phyloP scores from a whole-genome alignment of 2,113 vertebrate species.

The Procavia capensis region DNA sequence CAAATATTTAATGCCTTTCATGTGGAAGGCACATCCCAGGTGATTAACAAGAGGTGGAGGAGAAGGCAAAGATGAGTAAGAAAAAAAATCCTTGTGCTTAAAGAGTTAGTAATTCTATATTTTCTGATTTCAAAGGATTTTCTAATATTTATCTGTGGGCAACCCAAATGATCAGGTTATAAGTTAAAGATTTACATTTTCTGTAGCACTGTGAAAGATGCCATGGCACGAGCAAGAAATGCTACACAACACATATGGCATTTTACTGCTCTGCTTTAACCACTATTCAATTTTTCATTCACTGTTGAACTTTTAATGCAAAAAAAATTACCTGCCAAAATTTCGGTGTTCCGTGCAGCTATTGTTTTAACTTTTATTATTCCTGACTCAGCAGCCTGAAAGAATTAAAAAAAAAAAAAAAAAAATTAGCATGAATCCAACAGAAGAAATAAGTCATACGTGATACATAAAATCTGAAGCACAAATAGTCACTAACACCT shows the following conservation, averaged over 20 bases:
- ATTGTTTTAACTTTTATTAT: constrained; percentile 99
- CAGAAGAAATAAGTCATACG: constrained; percentile 67
- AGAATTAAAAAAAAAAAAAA: constrained; percentile 80
- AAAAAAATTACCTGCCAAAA: constrained; percentile 95
- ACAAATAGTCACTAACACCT: constrained; percentile 13
- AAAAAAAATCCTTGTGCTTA: constrained; percentile 6
- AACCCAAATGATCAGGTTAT: constrained; percentile 27
- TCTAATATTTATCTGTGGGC: background rate
- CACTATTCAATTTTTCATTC: constrained; percentile 67
- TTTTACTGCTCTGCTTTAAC: constrained; percentile 51
- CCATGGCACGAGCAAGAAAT: background rate
- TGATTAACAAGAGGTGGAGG: background rate
- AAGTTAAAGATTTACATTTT: constrained; percentile 5
- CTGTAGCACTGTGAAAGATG: background rate
- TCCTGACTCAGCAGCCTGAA: constrained; percentile 98
- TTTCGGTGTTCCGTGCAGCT: constrained; percentile 94
- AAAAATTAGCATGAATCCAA: constrained; percentile 51
- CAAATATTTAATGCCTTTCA: constrained; percentile 9
- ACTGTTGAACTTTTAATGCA: constrained; percentile 67
- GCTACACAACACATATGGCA: background rate
- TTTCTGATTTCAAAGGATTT: constrained; percentile 26
- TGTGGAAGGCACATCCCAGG: background rate
- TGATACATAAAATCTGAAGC: constrained; percentile 26
- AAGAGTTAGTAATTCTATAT: constrained; percentile 1
- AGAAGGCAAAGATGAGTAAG: constrained; percentile 38